Conservation (phyloP, 2,888 invertebrate species). For the Criorhina ranunculi region DNA sequence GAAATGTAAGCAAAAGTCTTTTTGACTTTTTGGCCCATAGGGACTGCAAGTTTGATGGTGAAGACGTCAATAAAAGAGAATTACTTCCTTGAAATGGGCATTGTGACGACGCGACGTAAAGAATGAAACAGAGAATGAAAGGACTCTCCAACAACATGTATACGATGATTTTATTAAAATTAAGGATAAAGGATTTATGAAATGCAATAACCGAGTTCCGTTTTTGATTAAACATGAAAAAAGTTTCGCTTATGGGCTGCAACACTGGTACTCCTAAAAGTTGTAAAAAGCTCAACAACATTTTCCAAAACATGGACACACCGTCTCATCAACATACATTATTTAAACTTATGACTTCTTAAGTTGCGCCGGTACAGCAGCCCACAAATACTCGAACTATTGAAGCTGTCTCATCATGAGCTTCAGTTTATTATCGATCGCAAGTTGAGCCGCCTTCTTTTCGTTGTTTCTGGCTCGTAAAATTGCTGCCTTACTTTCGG, state of each 20-base stretch:
- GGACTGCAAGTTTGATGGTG: background rate
- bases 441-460: conserved; percentile 62
- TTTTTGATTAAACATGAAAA: background rate
- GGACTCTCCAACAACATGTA: background rate
- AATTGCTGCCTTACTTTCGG: conserved; percentile 66
- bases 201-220: background rate
- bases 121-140: background rate
- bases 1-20: background rate
- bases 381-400: background rate
- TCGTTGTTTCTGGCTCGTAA: conserved; percentile 58
- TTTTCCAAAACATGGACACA: no score
- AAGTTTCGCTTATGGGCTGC: no score
- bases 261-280: no score
- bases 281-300: no score
- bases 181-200: background rate
- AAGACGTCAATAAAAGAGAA: conserved; percentile 2
- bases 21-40: conserved; percentile 5
- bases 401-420: conserved; percentile 22
- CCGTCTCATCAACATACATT: no score
- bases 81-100: conserved; percentile 7
- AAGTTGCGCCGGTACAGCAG: no score
- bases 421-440: conserved; percentile 43
- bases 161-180: background rate
- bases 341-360: no score
- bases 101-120: background rate